Conservation (phyloP, 53 echinoderm and acorn worm species). For the Glandiceps talaboti region DNA sequence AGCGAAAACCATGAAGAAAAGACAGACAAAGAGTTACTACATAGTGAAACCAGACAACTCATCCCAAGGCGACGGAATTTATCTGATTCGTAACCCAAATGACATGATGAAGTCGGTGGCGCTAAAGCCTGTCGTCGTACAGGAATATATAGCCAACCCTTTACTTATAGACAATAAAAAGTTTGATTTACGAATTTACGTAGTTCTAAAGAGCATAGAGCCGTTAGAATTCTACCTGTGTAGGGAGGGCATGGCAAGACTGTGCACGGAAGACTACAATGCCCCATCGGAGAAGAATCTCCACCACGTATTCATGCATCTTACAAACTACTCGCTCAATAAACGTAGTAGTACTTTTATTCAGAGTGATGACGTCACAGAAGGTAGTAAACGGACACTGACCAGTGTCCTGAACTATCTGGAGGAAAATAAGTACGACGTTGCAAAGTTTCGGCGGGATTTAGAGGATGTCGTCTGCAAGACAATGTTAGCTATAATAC, state of each 20-base stretch:
- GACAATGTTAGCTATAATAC: slow-evolving; percentile 35
- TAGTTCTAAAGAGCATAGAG: slow-evolving; percentile 79
- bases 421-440: slow-evolving; percentile 58
- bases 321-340: slow-evolving; percentile 98
- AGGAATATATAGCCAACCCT: slow-evolving; percentile 87
- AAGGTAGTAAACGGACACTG: slow-evolving; percentile 85
- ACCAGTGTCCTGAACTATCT: slow-evolving; percentile 66
- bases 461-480: slow-evolving; percentile 59
- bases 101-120: slow-evolving; percentile 44
- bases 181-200: slow-evolving; percentile 96
- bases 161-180: slow-evolving; percentile 87
- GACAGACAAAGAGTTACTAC: slow-evolving; percentile 46
- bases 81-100: slow-evolving; percentile 59
- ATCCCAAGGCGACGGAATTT: slow-evolving; percentile 92
- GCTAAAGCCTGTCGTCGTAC: slow-evolving; percentile 67
- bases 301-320: slow-evolving; percentile 95
- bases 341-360: slow-evolving; percentile 77
- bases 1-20: slow-evolving; percentile 69
- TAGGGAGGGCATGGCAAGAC: slow-evolving; percentile 76
- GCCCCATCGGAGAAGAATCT: slow-evolving; percentile 69
- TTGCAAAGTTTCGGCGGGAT: slow-evolving; percentile 37
- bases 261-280: slow-evolving; percentile 71
- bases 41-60: slow-evolving; percentile 93
- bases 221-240: slow-evolving; percentile 80
- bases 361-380: slow-evolving; percentile 57